Evolutionary conservation across 2,888 invertebrate genomes (phyloP), one percentile per base, ranked within the genome.

Genomic region (Yponomeuta sedellus): DNA sequence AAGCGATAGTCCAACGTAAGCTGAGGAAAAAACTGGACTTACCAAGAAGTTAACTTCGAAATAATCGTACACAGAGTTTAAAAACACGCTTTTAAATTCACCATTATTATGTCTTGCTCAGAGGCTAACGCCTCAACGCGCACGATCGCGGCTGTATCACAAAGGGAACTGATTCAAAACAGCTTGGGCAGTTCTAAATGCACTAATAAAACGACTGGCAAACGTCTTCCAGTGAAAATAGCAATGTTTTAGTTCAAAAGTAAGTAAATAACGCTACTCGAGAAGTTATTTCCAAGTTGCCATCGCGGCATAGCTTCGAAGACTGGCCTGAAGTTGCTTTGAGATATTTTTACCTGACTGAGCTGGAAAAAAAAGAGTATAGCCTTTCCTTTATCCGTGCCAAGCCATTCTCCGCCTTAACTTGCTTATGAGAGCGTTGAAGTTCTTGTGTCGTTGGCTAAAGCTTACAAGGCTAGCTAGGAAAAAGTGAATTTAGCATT

Each of bases 311-410:
- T 78, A 82, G 78, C 81, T 76, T 83, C 84, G 83, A 16, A 79
- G 78, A 90, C 89, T 90, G 85, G 77, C 72, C 77, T 72, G 76
- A 77, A 80, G 71, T 79, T 44, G 40, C n/a, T 74, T 73, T 76
- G 76, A 85, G 83, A 85, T 87, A 88, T 87, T 87, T 90, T 89
- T 91, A 89, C 90, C 90, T 91, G 90, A 76, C 44, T 12, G 80
- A 77, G 77, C 25, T 34, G n/a, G 64, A 25, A 64, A 78, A 82
- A 83, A 86, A 88, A 89, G 87, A 86, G 16, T 25, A 59, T 65
- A 40, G 64, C 64, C 64, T 64, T 64, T 64, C 59, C 19, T 59
- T 65, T 64, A 10, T 22, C 20, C 19, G 20, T 10, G 10, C 10
- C 22, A 20, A 6, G 10, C 10, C 5, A 20, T 22, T 58, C 10